phyloP scores from a whole-genome alignment of 2,888 invertebrate genomes.

The Andrena camellia region DNA sequence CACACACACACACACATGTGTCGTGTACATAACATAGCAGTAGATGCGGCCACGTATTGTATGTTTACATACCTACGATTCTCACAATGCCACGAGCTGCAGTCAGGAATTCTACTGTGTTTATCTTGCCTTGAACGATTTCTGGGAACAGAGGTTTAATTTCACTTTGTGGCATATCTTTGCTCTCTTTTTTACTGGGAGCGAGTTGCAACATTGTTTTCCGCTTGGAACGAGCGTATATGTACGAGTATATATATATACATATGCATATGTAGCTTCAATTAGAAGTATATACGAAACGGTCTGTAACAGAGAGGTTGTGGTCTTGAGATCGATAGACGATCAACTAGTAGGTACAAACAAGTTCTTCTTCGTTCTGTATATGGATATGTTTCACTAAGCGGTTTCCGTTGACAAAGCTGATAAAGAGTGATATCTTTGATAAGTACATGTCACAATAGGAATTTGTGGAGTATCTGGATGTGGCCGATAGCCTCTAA shows the following conservation, averaged over 20 bases:
- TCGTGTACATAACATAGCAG: background rate
- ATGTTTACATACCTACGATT: slow-evolving; percentile 88
- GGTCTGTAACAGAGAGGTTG: background rate
- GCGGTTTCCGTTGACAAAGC: background rate
- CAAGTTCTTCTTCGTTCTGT: background rate
- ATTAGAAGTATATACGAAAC: background rate
- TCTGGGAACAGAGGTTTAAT: slow-evolving; percentile 85
- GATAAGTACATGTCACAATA: too few species aligned
- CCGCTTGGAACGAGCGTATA: background rate
- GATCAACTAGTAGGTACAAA: too few species aligned
- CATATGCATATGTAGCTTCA: background rate
- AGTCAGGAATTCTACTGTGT: slow-evolving; percentile 87
- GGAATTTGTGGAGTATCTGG: too few species aligned
- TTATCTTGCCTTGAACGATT: slow-evolving; percentile 87
- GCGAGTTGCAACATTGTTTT: slow-evolving; percentile 27
- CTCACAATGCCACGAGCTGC: slow-evolving; percentile 88
- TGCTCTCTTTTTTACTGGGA: background rate
- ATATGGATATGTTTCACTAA: background rate
- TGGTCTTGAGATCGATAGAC: too few species aligned
- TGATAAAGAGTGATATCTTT: background rate
- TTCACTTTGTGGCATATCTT: slow-evolving; percentile 63
- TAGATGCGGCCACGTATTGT: background rate
- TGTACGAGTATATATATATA: background rate
- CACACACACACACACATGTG: background rate
- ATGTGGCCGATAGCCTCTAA: too few species aligned